These are phyloP conservation scores for Molanna angustata DNA, from an alignment of 2,888 invertebrate genomes.

Conservation along the genomic window DNA sequence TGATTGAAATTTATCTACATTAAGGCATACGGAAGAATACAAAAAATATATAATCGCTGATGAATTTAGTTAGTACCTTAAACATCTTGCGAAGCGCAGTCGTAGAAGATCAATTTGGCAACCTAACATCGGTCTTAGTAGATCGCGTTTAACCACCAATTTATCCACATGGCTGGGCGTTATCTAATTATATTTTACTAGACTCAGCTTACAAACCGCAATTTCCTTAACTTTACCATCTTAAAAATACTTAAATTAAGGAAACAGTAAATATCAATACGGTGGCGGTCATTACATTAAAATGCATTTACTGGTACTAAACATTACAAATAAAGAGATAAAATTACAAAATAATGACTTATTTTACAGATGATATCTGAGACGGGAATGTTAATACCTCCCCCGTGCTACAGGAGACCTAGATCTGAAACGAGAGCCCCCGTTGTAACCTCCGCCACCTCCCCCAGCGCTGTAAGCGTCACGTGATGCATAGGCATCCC, in stretches of 20 bases:
- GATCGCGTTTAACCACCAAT: slow-evolving; percentile 29
- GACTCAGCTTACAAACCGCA: too few relatives aligned
- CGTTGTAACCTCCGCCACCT: slow-evolving; percentile 46
- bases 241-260: too few relatives aligned
- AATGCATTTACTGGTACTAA: background rate
- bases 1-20: too few relatives aligned
- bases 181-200: too few relatives aligned
- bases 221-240: too few relatives aligned
- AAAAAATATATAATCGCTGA: slow-evolving; percentile 21
- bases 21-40: slow-evolving; percentile 21
- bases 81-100: slow-evolving; percentile 20
- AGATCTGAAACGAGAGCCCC: slow-evolving; percentile 51
- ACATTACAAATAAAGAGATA: background rate
- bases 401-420: slow-evolving; percentile 53
- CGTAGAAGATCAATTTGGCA: slow-evolving; percentile 10
- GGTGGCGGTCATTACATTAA: too few relatives aligned
- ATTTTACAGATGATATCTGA: slow-evolving; percentile 3
- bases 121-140: slow-evolving; percentile 26
- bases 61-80: slow-evolving; percentile 28
- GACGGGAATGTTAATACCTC: slow-evolving; percentile 43
- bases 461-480: slow-evolving; percentile 48
- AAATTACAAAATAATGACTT: background rate
- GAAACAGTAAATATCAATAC: too few relatives aligned
- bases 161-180: too few relatives aligned
- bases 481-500: slow-evolving; percentile 49